Evolutionary conservation across 2,113 vertebrate species (phyloP), one percentile per base, ranked within the genome.

Genomic region (Ploceus nigricollis): DNA sequence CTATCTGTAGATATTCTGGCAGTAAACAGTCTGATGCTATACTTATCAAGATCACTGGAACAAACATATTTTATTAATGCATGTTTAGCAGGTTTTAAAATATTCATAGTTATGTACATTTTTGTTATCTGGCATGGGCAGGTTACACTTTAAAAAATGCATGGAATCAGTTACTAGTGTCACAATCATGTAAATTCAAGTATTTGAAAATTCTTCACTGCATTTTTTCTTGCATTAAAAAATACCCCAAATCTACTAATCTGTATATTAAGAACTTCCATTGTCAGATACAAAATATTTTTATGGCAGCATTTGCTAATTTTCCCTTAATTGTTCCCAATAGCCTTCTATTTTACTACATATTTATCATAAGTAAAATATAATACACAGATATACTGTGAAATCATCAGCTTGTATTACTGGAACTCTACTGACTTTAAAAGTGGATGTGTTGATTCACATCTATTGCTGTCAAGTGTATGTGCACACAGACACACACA

Each of bases 31-130:
- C 8, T 56, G 82, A 94, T 72, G 73, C 30, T 84, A 90, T 50
- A 78, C 79, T 96, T 96, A 87, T 54, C 79, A 97, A 91, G 73
- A 88, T 76, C 58, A 42, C 79, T 78, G 77, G 68, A 96, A 94
- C 27, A 87, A 95, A 73, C 50, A 87, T 86, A 44, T 97, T 97
- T 95, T 95, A 95, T 94, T 97, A 96, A 94, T 65, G 79, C 18
- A 57, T 7, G 5, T 92, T 97, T 88, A 97, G 89, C 72, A 75
- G 65, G 76, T 84, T 94, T 97, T 96, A 78, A 97, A 97, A 97
- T 96, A 97, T 95, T 97, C 58, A 87, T 94, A 73, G 58, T 66
- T 96, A 92, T 86, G 51, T 94, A 83, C 39, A 57, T 96, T 94
- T 89, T 94, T 91, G 85, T 95, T 92, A 96, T 91, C 85, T 95